Conservation (phyloP, 2,888 invertebrate species). For the Ptilodon capucinus region DNA sequence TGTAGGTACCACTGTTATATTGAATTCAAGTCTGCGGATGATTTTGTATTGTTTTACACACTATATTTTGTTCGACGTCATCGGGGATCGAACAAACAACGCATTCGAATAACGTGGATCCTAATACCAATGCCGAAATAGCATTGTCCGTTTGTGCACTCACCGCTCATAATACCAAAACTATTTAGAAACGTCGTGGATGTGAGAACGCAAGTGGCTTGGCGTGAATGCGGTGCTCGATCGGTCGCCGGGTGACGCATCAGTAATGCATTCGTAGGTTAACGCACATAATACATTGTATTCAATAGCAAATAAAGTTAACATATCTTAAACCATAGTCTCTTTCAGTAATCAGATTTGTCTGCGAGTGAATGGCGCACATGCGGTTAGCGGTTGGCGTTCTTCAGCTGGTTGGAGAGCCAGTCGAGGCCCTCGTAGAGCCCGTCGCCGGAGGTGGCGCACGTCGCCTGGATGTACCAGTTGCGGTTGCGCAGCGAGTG, state of each 20-base stretch:
- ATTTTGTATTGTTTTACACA: slow-evolving; percentile 77
- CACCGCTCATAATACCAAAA: slow-evolving; percentile 29
- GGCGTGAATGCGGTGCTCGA: slow-evolving; percentile 49
- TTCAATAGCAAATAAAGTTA: slow-evolving; percentile 82
- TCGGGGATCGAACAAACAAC: slow-evolving; percentile 69
- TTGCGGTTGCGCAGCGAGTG: slow-evolving; percentile 99
- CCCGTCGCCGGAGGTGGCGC: slow-evolving; percentile 99
- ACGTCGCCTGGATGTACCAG: slow-evolving; percentile 98
- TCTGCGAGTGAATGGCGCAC: slow-evolving; percentile 64
- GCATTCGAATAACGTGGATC: slow-evolving; percentile 51
- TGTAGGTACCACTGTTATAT: slow-evolving; percentile 61
- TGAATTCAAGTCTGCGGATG: slow-evolving; percentile 69
- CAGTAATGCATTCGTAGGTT: slow-evolving; percentile 72
- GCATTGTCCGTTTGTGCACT: slow-evolving; percentile 44
- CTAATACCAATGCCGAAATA: slow-evolving; percentile 47
- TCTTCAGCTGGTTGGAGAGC: slow-evolving; percentile 99
- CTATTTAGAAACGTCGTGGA: slow-evolving; percentile 26
- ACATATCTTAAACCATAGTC: slow-evolving; percentile 83
- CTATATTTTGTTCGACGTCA: slow-evolving; percentile 79
- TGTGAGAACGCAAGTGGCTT: slow-evolving; percentile 33
- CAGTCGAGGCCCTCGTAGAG: slow-evolving; percentile 99
- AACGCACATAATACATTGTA: slow-evolving; percentile 81
- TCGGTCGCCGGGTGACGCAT: slow-evolving; percentile 71
- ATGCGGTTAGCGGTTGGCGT: slow-evolving; percentile 94
- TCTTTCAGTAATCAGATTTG: slow-evolving; percentile 78